These are phyloP conservation scores for Conger conger DNA, from an alignment of 2,113 vertebrate genomes.

Conservation along the genomic window DNA sequence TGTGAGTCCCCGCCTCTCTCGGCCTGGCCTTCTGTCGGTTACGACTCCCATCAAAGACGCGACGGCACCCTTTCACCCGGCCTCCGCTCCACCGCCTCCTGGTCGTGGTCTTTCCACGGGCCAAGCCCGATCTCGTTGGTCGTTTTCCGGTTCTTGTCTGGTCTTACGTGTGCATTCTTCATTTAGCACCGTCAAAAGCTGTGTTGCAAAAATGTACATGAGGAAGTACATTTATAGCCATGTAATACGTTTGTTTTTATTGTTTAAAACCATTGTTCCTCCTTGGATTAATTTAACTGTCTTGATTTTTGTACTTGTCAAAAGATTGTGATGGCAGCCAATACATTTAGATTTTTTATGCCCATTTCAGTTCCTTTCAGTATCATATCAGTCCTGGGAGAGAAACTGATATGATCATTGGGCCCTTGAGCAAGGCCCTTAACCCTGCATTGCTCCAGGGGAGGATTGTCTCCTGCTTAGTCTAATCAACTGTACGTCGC, in stretches of 20 bases:
- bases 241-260: neutral
- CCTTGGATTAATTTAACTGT: neutral
- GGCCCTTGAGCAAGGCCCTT: no score
- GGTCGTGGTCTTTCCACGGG: neutral
- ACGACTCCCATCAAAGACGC: no score
- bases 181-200: neutral
- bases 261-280: neutral
- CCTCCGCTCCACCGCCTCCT: neutral
- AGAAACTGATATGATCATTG: no score
- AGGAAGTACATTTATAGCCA: neutral
- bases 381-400: neutral
- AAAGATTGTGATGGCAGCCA: neutral
- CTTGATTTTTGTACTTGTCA: neutral
- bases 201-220: neutral
- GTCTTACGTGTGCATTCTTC: neutral
- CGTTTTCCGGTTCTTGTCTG: neutral
- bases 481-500: no score
- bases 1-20: constrained; percentile 66
- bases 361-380: neutral
- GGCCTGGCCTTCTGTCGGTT: neutral
- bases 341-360: neutral
- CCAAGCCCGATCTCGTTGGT: neutral
- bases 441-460: no score
- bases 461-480: no score
- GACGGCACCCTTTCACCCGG: neutral